A percentile compares a stretch with the other conserved stretches of the same genome.
These are phyloP conservation scores for Geophilus truncorum DNA, from an alignment of 2,888 invertebrate species.

Conservation along the genomic window DNA sequence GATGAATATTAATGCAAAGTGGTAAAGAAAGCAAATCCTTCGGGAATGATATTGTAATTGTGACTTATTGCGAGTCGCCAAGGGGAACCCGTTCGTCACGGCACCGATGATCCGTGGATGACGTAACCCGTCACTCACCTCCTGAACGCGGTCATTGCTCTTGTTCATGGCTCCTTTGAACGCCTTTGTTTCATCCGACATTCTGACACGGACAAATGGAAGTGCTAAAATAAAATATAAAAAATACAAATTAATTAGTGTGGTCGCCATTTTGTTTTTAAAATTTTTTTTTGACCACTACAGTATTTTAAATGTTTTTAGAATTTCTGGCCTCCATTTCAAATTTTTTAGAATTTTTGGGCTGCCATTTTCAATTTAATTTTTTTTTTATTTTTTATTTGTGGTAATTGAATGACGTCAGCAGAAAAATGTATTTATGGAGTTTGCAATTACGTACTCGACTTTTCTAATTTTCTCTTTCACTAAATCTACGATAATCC, in stretches of 20 bases:
- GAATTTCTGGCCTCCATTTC: too few species aligned
- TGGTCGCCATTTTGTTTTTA: too few species aligned
- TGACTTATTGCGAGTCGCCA: not conserved
- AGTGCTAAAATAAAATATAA: too few species aligned
- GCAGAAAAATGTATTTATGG: not conserved
- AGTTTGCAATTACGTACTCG: not conserved
- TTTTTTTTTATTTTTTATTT: not conserved
- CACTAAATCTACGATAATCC: not conserved
- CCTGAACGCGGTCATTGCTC: not conserved
- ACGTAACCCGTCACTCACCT: conserved; percentile 1
- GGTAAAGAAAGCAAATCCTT: not conserved
- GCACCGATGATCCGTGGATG: not conserved
- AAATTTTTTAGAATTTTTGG: too few species aligned
- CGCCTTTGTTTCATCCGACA: not conserved
- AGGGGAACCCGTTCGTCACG: not conserved
- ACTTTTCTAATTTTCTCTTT: not conserved
- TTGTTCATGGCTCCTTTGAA: not conserved
- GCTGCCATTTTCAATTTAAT: too few species aligned
- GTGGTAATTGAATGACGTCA: not conserved
- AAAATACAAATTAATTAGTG: too few species aligned
- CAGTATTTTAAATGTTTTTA: too few species aligned
- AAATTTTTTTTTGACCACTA: too few species aligned
- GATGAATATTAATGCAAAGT: conserved; percentile 2
- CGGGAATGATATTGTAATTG: conserved; percentile 5
- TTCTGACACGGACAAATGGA: not conserved